These are phyloP conservation scores for Sycophila sp. DNA, from an alignment of 1,140 invertebrate genomes.

Conservation along the genomic window DNA sequence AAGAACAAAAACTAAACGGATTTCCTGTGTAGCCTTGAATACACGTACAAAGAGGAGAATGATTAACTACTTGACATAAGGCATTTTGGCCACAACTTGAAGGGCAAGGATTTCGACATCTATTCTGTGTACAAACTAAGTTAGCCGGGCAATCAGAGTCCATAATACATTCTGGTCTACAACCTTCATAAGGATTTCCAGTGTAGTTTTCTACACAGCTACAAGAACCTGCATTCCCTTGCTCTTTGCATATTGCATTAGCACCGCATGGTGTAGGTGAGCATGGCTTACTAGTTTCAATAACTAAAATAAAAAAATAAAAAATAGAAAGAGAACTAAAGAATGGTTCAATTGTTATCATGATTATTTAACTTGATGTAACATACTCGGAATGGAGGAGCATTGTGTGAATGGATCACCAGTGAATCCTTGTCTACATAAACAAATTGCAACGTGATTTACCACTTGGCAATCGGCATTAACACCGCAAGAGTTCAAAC, in stretches of 20 bases:
- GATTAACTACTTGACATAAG: conserved; percentile 75
- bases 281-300: conserved; percentile 67
- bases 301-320: conserved; percentile 44
- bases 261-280: conserved; percentile 75
- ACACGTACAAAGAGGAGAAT: conserved; percentile 67
- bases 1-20: conserved; percentile 70
- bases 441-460: conserved; percentile 70
- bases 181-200: conserved; percentile 78
- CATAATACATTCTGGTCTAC: conserved; percentile 73
- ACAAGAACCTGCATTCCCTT: conserved; percentile 72
- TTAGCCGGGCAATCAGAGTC: conserved; percentile 73
- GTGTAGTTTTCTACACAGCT: conserved; percentile 74
- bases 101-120: conserved; percentile 74
- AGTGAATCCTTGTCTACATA: conserved; percentile 64
- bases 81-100: conserved; percentile 76
- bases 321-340: not conserved
- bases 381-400: conserved; percentile 51
- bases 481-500: conserved; percentile 65
- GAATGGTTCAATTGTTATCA: too few relatives aligned
- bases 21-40: conserved; percentile 66
- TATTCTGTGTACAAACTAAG: conserved; percentile 70
- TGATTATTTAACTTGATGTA: not conserved
- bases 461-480: conserved; percentile 75
- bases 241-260: conserved; percentile 73
- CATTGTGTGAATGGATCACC: conserved; percentile 70